These are phyloP conservation scores for Rotaria sp. DNA, from an alignment of 2,888 invertebrate genomes.

Conservation along the genomic window DNA sequence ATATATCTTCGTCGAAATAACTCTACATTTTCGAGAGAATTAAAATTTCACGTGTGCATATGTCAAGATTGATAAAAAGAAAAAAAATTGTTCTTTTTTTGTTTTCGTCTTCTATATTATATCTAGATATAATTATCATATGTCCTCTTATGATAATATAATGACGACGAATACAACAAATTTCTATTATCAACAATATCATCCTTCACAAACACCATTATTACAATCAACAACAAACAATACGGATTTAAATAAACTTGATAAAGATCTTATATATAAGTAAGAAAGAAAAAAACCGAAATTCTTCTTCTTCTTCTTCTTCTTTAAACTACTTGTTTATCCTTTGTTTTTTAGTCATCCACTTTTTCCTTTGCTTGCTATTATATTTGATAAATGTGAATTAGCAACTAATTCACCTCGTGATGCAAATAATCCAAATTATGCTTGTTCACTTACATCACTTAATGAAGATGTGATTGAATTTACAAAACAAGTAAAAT, in stretches of 20 bases:
- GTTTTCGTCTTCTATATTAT: not conserved
- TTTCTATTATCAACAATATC: slow-evolving; percentile 15
- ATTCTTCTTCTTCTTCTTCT: not conserved
- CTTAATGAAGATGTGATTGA: slow-evolving; percentile 99
- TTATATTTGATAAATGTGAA: slow-evolving; percentile 99
- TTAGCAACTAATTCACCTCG: slow-evolving; percentile 97
- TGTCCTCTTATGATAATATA: not conserved
- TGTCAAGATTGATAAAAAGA: not conserved
- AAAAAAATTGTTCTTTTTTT: not conserved
- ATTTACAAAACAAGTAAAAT: slow-evolving; percentile 91
- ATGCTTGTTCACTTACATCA: slow-evolving; percentile 98
- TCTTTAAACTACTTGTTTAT: not conserved
- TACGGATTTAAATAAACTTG: slow-evolving; percentile 7
- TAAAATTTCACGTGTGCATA: slow-evolving; percentile 22
- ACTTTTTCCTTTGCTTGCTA: slow-evolving; percentile 91
- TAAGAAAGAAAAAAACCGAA: not conserved
- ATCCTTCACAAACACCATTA: not conserved
- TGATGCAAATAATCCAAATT: slow-evolving; percentile 76
- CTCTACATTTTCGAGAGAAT: not conserved
- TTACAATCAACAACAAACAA: not conserved
- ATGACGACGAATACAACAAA: slow-evolving; percentile 15
- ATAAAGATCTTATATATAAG: slow-evolving; percentile 5
- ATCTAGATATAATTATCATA: not conserved
- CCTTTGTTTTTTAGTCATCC: slow-evolving; percentile 75
- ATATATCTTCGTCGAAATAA: not conserved